These are phyloP conservation scores for Marcusenius ussheri DNA, from an alignment of 2,113 vertebrate species.

Conservation along the genomic window DNA sequence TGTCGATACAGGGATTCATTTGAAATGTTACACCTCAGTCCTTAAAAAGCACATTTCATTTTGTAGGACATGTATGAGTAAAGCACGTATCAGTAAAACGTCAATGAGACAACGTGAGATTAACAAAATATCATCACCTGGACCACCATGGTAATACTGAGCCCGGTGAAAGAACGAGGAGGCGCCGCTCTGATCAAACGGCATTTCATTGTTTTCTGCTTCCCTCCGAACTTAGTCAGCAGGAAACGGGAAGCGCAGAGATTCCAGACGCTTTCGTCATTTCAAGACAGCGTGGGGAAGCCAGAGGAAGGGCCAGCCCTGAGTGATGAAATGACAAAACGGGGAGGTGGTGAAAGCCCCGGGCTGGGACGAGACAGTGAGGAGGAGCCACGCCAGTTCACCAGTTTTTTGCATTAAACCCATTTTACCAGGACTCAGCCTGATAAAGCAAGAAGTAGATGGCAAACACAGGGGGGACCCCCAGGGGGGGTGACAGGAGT, in stretches of 20 bases:
- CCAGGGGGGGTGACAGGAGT: neutral
- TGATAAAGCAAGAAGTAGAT: neutral
- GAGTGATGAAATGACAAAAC: neutral
- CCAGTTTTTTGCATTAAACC: neutral
- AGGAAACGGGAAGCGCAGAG: neutral
- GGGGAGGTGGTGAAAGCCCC: neutral
- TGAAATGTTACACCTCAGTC: neutral
- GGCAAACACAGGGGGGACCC: neutral
- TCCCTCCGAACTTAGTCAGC: slow-evolving; percentile 1
- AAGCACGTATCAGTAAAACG: neutral
- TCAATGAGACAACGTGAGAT: neutral
- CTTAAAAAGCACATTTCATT: neutral
- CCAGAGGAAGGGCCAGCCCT: neutral
- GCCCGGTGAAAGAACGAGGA: neutral
- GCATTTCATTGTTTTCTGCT: neutral
- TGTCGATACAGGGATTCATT: neutral
- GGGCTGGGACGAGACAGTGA: neutral
- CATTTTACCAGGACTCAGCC: neutral
- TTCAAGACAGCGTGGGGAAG: neutral
- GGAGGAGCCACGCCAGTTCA: neutral
- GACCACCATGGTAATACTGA: no score
- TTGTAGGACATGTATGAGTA: neutral
- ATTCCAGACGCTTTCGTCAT: slow-evolving; percentile 6
- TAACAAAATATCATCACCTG: neutral
- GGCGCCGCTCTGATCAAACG: neutral